phyloP scores from a whole-genome alignment of 2,113 vertebrate genomes.

The Heptranchias perlo region DNA sequence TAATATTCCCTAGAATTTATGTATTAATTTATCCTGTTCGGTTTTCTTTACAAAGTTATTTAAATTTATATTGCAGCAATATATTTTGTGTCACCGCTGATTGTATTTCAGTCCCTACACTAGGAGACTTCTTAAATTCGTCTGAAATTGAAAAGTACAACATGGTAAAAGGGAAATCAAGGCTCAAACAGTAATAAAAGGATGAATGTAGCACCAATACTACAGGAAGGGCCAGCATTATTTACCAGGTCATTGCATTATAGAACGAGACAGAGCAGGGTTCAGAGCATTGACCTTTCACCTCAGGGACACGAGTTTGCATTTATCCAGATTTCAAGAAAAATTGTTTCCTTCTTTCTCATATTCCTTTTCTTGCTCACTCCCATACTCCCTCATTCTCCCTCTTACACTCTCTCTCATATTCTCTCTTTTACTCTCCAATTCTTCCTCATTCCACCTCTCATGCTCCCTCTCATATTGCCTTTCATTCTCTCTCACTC shows the following conservation, averaged over 20 bases:
- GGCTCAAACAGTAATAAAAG: not conserved
- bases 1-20: slow-evolving; percentile 34
- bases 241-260: not conserved
- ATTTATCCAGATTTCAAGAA: not conserved
- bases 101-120: not conserved
- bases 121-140: not conserved
- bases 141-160: slow-evolving; percentile 9
- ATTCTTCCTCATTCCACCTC: not conserved
- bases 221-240: not conserved
- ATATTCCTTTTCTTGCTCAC: not conserved
- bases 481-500: too few relatives aligned
- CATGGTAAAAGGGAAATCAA: not conserved
- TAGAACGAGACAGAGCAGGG: not conserved
- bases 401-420: not conserved
- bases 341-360: not conserved
- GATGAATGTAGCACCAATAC: not conserved
- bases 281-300: not conserved
- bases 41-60: slow-evolving; percentile 28
- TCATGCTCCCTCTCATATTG: not conserved
- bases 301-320: not conserved
- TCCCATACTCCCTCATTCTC: not conserved
- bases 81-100: not conserved
- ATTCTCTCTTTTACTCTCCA: not conserved
- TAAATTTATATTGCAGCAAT: slow-evolving; percentile 30
- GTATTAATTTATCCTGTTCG: slow-evolving; percentile 1